A percentile compares a stretch with the other conserved stretches of the same genome.
These are phyloP conservation scores for Tragulus kanchil DNA, from an alignment of 2,113 vertebrate species.

Conservation along the genomic window DNA sequence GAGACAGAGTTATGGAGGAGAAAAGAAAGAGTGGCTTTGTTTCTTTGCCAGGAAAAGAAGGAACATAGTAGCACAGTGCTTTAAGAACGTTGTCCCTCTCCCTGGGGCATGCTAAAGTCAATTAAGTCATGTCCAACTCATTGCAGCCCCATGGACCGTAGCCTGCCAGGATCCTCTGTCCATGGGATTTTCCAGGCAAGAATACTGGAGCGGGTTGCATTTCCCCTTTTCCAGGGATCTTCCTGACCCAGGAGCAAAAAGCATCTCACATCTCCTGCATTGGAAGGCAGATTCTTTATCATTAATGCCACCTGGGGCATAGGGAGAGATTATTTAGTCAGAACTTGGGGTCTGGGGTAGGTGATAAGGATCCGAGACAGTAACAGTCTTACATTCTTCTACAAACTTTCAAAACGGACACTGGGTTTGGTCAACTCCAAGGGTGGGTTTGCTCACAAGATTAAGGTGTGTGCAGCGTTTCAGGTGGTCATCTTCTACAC, in stretches of 20 bases:
- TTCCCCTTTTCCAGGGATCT: too few relatives aligned
- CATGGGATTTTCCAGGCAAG: too few relatives aligned
- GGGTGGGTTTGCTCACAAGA: neutral
- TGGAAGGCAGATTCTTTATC: too few relatives aligned
- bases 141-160: too few relatives aligned
- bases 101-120: too few relatives aligned
- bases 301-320: neutral
- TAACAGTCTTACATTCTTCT: neutral
- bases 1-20: neutral
- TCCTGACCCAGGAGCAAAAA: too few relatives aligned
- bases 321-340: neutral
- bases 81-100: neutral
- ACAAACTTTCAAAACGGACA: neutral
- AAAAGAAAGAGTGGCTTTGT: neutral
- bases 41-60: neutral
- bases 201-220: too few relatives aligned
- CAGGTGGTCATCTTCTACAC: neutral
- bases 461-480: neutral
- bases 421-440: neutral
- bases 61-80: neutral
- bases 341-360: neutral
- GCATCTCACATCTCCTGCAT: too few relatives aligned
- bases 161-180: too few relatives aligned
- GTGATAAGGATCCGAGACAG: neutral
- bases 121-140: too few relatives aligned